These are phyloP conservation scores for Oenanthe melanoleuca DNA, from an alignment of 2,113 vertebrate genomes.

Conservation along the genomic window DNA sequence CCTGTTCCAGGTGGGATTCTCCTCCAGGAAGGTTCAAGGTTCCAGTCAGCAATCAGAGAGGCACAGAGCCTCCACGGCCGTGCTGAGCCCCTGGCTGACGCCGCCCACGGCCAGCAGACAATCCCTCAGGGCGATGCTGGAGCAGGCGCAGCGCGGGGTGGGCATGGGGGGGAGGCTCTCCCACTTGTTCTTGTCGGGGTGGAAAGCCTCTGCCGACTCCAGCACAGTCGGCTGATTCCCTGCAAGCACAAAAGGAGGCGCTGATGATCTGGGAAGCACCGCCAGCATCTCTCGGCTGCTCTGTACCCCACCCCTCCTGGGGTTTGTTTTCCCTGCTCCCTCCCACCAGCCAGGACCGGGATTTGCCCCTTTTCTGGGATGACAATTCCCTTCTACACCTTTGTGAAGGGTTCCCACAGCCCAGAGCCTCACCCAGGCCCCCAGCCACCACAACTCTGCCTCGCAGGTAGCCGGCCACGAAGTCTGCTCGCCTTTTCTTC, in stretches of 20 bases:
- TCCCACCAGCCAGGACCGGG: neutral
- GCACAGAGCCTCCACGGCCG: slow-evolving; percentile 90
- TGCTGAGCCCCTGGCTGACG: slow-evolving; percentile 91
- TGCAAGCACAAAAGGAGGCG: slow-evolving; percentile 15
- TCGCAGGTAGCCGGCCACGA: slow-evolving; percentile 85
- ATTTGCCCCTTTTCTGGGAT: neutral
- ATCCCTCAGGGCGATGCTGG: slow-evolving; percentile 87
- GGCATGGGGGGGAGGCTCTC: slow-evolving; percentile 89
- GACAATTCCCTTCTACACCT: rapidly evolving
- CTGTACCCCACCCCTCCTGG: rapidly evolving
- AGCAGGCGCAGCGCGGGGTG: slow-evolving; percentile 91
- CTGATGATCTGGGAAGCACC: neutral
- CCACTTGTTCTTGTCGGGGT: slow-evolving; percentile 92
- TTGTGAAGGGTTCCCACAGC: rapidly evolving
- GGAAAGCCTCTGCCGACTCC: slow-evolving; percentile 90
- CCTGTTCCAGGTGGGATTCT: neutral
- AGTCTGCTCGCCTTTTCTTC: slow-evolving; percentile 95
- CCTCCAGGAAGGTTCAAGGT: rapidly evolving
- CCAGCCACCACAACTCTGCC: slow-evolving; percentile 90
- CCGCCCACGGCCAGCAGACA: slow-evolving; percentile 93
- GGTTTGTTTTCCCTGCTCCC: neutral
- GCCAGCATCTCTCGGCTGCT: rapidly evolving
- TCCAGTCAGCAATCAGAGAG: slow-evolving; percentile 77
- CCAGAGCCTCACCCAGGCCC: slow-evolving; percentile 85
- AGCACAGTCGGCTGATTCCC: slow-evolving; percentile 92